phyloP scores from a whole-genome alignment of 37 sponge, comb jelly and placozoan genomes.

The Beroe ovata region DNA sequence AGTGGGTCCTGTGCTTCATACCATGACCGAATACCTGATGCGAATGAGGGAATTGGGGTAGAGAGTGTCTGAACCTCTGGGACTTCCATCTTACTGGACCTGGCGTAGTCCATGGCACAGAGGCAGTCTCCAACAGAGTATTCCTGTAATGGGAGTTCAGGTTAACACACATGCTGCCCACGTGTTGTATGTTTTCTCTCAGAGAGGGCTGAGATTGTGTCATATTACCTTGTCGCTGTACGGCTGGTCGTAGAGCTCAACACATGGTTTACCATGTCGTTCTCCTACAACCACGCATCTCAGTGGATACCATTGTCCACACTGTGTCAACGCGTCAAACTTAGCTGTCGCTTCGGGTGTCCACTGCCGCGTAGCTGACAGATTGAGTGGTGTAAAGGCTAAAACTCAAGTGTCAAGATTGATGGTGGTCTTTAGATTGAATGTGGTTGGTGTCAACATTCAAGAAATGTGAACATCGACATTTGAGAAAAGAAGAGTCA shows the following conservation, averaged over 20 bases:
- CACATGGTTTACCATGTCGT: conserved; percentile 40
- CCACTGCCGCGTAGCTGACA: conserved; percentile 54
- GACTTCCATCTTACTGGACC: conserved; percentile 40
- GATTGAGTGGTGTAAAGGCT: no score
- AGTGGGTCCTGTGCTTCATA: no score
- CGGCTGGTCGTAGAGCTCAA: conserved; percentile 65
- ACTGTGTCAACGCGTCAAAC: conserved; percentile 57
- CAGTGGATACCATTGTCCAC: conserved; percentile 62
- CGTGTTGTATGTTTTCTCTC: no score
- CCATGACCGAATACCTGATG: conserved; percentile 40
- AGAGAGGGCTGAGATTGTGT: no score
- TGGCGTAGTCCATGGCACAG: conserved; percentile 57
- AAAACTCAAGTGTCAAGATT: no score
- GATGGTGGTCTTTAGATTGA: no score
- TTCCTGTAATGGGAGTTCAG: no score
- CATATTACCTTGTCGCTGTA: conserved; percentile 56
- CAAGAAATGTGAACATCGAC: no score
- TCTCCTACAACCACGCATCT: conserved; percentile 58
- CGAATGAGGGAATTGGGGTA: conserved; percentile 66
- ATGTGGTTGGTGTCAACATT: no score
- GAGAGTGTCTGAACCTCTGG: conserved; percentile 41
- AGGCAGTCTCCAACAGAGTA: conserved; percentile 27
- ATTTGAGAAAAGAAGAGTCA: no score
- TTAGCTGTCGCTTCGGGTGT: conserved; percentile 63
- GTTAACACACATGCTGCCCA: no score